Evolutionary conservation across 2,797 vertebrate species (phyloP), one percentile per base, ranked within the genome.

Genomic region (Cyprinodon diabolis): DNA sequence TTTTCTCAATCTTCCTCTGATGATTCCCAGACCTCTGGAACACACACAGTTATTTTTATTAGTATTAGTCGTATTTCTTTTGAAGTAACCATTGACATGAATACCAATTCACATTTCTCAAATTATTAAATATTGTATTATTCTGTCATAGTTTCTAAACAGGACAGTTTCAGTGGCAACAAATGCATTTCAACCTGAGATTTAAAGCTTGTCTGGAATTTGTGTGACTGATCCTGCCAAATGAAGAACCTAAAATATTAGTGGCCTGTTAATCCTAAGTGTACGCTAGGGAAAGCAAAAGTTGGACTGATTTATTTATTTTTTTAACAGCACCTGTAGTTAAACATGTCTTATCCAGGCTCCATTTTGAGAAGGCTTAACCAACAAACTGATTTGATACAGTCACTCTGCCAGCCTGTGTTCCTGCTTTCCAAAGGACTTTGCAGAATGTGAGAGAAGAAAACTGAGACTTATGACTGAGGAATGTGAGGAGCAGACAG

Each of bases 361-460:
- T 83, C 60, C 40, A 21, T 82, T 80, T 77, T 62, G 75, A 82
- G 74, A 75, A 84, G 81, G 71, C 86, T 88, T 81, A 80, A 75
- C 86, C 23, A 67, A 87, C 85, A 86, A 86, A 87, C 81, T 81
- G 83, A 90, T 91, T 91, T 83, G 86, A 86, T 85, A 82, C 83
- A 87, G 82, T 23, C 25, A 58, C 75, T 82, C 54, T 45, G 57
- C 84, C 83, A 75, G 78, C 66, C 62, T 13, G 21, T 63, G 76
- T 82, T 78, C 75, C 48, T 57, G 66, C 86, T 82, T 83, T 86
- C 70, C 65, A 75, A 71, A 79, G 54, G 62, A 49, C 62, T 79
- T 78, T 80, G 79, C 81, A 81, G 68, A 84, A 81, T 86, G 86
- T 85, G 79, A 76, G 87, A 87, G 88, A 91, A 79, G 67, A 84